Base-by-base conservation (phyloP, 2,888 invertebrate genomes). In the Mycogona germanica region DNA sequence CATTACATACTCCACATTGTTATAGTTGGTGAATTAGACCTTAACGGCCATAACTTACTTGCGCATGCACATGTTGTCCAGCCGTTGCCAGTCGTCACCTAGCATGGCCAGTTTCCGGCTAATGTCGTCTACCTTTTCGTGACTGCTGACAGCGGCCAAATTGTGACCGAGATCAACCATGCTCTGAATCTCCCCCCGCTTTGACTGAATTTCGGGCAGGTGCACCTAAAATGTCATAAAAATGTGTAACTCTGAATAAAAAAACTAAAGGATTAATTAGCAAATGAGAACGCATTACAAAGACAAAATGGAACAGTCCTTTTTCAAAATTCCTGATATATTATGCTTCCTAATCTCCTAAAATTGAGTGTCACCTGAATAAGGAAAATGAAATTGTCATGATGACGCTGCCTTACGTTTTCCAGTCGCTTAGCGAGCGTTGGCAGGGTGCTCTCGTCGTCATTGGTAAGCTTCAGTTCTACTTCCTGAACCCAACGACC, bases 81-180 rank as follows among this genome's bases (percentile, higher is more conserved):
- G 19, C 12, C 46, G 25, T 25, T 57, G 48, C 57, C 57, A 57
- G 28, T 49, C 48, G 3, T 56, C 37, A 25, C 32, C 50, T 3
- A 56, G 38, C 5, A 38, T 17, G 14, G 21, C 21, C 40, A 57
- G n/a, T 23, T 53, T 56, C 9, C 25, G n/a, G n/a, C 32, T n/a
- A 19, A 57, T 53, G 21, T 48, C 47, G 6, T 42, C 38, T 12
- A 42, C 49, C 29, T 55, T 23, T 19, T 37, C 17, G 5, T 53
- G 44, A 21, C 35, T 37, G 40, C 53, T 55, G 3, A 38, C 30
- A 2, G 17, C 4, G 7, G 38, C 19, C 7, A 57, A 47, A 12
- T 49, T 26, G n/a, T 49, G 29, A 4, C 55, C 57, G 17, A 57
- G n/a, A 9, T 38, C 17, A 3, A 23, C 38, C 21, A 56, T 30